Percentiles rank a stretch among this genome's conserved stretches.
Evolutionary conservation across 2,113 vertebrate species (phyloP).

Genomic region (Montifringilla adamsi): DNA sequence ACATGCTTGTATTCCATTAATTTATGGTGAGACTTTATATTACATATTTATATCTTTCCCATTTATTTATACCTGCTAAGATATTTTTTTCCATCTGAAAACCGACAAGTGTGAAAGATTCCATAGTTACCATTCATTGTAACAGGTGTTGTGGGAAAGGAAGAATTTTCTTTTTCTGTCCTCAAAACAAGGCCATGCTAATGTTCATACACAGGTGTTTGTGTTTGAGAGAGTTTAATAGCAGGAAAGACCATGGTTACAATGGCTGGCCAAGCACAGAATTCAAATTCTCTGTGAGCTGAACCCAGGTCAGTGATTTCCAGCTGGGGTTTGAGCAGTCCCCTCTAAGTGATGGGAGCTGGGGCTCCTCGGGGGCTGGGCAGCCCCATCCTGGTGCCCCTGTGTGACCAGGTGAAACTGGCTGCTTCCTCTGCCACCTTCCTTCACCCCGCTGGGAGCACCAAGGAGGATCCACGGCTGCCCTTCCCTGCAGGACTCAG

Average conservation of each 20-base stretch:
- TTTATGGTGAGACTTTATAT: background rate
- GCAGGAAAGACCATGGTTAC: background rate
- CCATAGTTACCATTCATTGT: background rate
- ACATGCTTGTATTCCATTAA: background rate
- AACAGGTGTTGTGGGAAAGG: background rate
- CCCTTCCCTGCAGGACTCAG: background rate
- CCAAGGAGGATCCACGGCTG: background rate
- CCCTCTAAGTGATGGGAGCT: background rate
- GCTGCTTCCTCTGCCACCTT: background rate
- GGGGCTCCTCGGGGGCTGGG: background rate
- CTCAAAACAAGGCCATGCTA: background rate
- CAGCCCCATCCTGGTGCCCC: background rate
- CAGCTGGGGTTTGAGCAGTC: background rate
- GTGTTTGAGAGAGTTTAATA: background rate
- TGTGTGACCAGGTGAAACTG: background rate
- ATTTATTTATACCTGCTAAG: background rate
- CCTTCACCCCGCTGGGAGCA: rapidly evolving
- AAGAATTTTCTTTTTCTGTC: background rate
- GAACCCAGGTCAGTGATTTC: background rate
- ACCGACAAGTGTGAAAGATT: background rate
- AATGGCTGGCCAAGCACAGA: constrained; percentile 7
- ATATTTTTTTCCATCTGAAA: background rate
- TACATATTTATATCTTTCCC: background rate
- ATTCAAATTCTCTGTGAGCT: background rate
- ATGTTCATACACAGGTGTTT: background rate